Conservation (phyloP, 2,113 vertebrate genomes). For the Brevimyrus niger region DNA sequence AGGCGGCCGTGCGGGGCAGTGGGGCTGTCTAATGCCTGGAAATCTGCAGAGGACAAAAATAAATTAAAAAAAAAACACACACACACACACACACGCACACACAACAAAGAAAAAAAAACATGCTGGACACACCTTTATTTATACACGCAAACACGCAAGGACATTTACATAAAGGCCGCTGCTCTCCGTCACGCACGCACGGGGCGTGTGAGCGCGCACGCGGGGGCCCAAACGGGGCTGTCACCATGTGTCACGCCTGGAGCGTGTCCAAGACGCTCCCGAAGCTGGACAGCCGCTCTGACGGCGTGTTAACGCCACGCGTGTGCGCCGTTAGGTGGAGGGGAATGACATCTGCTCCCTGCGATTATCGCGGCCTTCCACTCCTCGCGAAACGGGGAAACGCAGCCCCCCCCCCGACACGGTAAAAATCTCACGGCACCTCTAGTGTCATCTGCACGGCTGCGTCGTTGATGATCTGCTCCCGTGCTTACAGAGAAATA, state of each 20-base stretch:
- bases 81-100: constrained; percentile 33
- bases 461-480: background rate
- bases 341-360: constrained; percentile 41
- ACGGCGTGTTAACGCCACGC: constrained; percentile 36
- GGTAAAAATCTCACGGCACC: background rate
- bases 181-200: constrained; percentile 27
- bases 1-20: constrained; percentile 50
- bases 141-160: constrained; percentile 22
- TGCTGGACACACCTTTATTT: constrained; percentile 31
- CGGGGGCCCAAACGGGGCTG: constrained; percentile 34
- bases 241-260: constrained; percentile 56
- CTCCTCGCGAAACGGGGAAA: background rate
- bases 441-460: background rate
- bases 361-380: background rate
- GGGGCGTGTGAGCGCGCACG: constrained; percentile 31
- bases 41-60: constrained; percentile 63
- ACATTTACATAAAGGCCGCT: background rate
- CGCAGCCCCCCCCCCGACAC: background rate
- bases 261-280: constrained; percentile 43
- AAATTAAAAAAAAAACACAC: constrained; percentile 24
- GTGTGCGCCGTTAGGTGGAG: constrained; percentile 35
- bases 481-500: background rate
- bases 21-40: constrained; percentile 61
- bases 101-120: constrained; percentile 40
- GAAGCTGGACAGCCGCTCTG: constrained; percentile 38